Conservation (phyloP, 2,113 vertebrate genomes). For the Pelecanoides urinatrix region DNA sequence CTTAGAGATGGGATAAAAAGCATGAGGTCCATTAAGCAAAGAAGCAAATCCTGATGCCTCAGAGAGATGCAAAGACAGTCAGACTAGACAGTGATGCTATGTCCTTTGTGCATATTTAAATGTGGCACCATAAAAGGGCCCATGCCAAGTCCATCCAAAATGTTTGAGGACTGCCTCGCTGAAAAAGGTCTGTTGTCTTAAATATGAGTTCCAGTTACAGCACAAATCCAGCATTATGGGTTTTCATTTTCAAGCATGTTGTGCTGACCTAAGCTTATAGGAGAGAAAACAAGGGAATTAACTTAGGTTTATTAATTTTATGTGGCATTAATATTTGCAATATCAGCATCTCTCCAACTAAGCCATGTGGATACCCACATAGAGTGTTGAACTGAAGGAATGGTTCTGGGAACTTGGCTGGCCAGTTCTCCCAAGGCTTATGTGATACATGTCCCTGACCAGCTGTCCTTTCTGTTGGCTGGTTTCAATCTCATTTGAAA, state of each 20-base stretch:
- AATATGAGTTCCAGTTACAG: not conserved
- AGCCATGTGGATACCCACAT: not conserved
- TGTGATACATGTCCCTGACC: not conserved
- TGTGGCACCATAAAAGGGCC: not conserved
- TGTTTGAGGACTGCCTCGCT: fast-evolving
- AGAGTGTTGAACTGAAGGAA: not conserved
- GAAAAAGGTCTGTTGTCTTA: not conserved
- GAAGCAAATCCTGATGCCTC: not conserved
- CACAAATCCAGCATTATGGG: not conserved
- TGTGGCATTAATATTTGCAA: not conserved
- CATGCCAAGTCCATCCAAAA: not conserved
- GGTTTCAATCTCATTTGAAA: not conserved
- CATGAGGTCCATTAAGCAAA: not conserved
- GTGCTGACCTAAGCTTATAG: not conserved
- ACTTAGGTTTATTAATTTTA: not conserved
- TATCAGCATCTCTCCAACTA: not conserved
- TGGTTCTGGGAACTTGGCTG: not conserved
- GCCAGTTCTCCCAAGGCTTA: not conserved
- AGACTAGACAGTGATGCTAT: not conserved
- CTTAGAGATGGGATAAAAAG: not conserved
- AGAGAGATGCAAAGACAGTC: not conserved
- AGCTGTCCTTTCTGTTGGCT: not conserved
- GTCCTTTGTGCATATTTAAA: not conserved
- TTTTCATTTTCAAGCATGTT: not conserved
- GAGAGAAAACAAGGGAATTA: not conserved